Evolutionary conservation across 2,113 vertebrate species (phyloP).

Genomic region (Otocyon megalotis): DNA sequence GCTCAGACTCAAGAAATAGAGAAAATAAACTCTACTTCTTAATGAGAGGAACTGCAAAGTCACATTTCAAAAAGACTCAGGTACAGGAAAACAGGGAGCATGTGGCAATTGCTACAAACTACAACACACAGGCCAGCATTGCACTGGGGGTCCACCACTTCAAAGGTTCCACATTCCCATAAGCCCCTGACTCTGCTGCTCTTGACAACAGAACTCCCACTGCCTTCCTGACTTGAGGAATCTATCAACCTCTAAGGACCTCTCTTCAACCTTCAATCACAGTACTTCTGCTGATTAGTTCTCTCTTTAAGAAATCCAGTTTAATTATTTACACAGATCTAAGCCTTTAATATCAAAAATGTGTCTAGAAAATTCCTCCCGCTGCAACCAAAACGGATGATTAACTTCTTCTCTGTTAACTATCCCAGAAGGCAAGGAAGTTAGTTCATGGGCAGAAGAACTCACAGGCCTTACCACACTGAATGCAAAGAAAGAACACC

Average conservation of each 20-base stretch:
- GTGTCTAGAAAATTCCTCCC: neutral
- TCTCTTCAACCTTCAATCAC: neutral
- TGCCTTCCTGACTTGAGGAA: neutral
- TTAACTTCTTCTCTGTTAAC: neutral
- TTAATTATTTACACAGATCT: neutral
- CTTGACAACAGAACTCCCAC: neutral
- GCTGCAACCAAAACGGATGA: neutral
- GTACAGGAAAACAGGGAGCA: neutral
- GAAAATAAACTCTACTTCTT: neutral
- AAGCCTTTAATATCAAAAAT: neutral
- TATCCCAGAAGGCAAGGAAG: neutral
- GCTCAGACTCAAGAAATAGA: neutral
- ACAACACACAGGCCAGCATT: rapidly evolving
- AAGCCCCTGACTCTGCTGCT: neutral
- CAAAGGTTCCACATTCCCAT: neutral
- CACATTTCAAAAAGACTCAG: neutral
- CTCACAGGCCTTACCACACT: neutral
- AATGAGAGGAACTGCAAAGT: neutral
- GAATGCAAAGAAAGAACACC: neutral
- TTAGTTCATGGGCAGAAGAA: neutral
- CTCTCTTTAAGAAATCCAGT: neutral
- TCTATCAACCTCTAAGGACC: neutral
- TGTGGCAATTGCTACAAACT: neutral
- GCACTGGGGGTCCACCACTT: neutral
- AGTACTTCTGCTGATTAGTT: neutral